Evolutionary conservation across 1,140 invertebrate species (phyloP), one percentile per base, ranked within the genome.

Genomic region (Amphibalanus amphitrite): DNA sequence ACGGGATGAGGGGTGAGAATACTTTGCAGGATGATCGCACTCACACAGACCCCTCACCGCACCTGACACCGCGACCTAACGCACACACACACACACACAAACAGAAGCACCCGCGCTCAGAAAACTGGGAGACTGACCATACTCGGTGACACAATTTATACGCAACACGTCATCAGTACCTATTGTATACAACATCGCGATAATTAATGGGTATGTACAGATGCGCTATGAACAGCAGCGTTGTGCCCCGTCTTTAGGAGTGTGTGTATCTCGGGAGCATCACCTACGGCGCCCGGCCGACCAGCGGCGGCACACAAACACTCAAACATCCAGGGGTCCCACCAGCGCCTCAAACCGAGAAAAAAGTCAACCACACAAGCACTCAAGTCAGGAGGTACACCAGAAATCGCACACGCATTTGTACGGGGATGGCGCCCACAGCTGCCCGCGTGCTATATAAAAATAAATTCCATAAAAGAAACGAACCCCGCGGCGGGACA

Each of bases 391-490:
- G n/a, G 10, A 23, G 47, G 13, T 20, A 13, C 23, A n/a, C n/a
- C 1, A 59, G 20, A 59, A 59, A 59, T 59, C 47, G 47, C 20
- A 13, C 13, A 59, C 10, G 13, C 47, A 59, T 59, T 59, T 59
- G 47, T 59, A 59, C 47, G 23, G 47, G 47, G 47, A 3, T 59
- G 10, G 10, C 47, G 20, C 47, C 47, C 47, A 23, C 47, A 59
- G 47, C 47, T 59, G 47, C 47, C 47, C 10, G 47, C 10, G 47
- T 59, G 47, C 47, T 1, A 59, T 59, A 59, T 59, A 59, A 59
- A 59, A 59, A 59, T 59, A 59, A 59, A 59, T 59, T 59, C 47
- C 47, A 17, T 59, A 59, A 59, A 59, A 59, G 47, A 59, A 59
- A 59, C 47, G 10, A 59, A 20, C 10, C 47, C 13, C 47, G 20